These are phyloP conservation scores for Vespertilio murinus DNA, from an alignment of 2,797 vertebrate genomes.

Conservation along the genomic window DNA sequence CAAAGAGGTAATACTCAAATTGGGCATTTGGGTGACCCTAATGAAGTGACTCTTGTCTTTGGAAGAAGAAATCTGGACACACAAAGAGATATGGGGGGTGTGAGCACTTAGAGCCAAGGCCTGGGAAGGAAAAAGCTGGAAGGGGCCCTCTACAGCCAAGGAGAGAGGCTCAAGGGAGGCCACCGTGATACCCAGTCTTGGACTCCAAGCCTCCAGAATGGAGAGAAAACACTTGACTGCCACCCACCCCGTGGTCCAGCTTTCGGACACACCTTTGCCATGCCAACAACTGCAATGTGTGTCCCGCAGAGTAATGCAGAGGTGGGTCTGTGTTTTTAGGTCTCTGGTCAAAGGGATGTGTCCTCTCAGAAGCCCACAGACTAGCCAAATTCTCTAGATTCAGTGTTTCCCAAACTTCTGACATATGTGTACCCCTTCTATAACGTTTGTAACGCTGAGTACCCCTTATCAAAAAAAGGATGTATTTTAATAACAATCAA, in stretches of 20 bases:
- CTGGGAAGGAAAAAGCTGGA: accelerated
- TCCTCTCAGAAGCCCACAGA: background rate
- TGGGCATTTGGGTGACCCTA: accelerated
- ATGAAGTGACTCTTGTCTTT: background rate
- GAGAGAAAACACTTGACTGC: background rate
- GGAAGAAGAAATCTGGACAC: background rate
- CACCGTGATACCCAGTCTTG: background rate
- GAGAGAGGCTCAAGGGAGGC: background rate
- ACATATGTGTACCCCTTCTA: too few relatives aligned
- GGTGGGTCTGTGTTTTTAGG: background rate
- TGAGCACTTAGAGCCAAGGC: background rate
- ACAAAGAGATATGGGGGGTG: too few relatives aligned
- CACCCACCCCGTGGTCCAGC: background rate
- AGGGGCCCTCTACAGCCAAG: accelerated
- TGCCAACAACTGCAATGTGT: accelerated
- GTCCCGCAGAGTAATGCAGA: accelerated
- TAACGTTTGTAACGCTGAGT: too few relatives aligned
- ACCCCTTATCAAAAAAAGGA: too few relatives aligned
- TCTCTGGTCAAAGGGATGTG: background rate
- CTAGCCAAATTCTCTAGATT: background rate
- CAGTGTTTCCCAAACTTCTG: too few relatives aligned
- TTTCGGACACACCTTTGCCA: background rate
- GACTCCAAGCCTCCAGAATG: background rate
- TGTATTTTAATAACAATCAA: too few relatives aligned
- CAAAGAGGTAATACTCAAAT: background rate